Base-by-base conservation (phyloP, 1,140 invertebrate genomes). In the Bombus vancouverensis region DNA sequence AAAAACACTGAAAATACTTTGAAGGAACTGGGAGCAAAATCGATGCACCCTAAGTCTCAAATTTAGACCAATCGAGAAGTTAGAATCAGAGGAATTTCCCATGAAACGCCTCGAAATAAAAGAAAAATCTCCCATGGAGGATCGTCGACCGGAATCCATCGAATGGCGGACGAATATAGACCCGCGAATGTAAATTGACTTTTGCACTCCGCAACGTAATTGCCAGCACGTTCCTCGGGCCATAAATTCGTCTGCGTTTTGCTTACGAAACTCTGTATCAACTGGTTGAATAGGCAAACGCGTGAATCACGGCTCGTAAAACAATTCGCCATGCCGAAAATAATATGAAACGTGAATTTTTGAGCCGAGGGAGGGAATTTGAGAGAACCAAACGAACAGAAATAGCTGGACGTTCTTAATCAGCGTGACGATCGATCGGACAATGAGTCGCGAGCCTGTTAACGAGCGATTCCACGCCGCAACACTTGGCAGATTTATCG, bases 401-500 rank as follows among this genome's bases (percentile, higher is more conserved):
- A 83, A 83, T 83, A 83, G 37, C 25, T 5, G 3, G n/a, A 12
- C 32, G 18, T 77, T 70, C 76, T 72, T 85, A 85, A 85, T 80
- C 53, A 59, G 10, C 53, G 4, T 59, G 53, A 72, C 47, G 76
- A 85, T 85, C 68, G 68, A 85, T 80, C 73, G 44, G 66, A 83
- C 74, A 83, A 83, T 80, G 37, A 76, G 42, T 42, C 73, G 62
- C n/a, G 32, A 15, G 10, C 10, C 62, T 25, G 32, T 28, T 65
- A 15, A 83, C 57, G 22, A 39, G 32, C 42, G 44, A 53, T 62
- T 9, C 37, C 59, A 32, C 66, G 66, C 10, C 44, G 47, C 75
- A 84, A 59, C 65, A 78, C 65, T 80, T 80, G 83, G 68, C 83
- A 80, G 76, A 85, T 85, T 80, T 85, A 85, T 80, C 76, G 68